Evolutionary conservation across 2,797 vertebrate genomes (phyloP).

Genomic region (Cetoscarus ocellatus): DNA sequence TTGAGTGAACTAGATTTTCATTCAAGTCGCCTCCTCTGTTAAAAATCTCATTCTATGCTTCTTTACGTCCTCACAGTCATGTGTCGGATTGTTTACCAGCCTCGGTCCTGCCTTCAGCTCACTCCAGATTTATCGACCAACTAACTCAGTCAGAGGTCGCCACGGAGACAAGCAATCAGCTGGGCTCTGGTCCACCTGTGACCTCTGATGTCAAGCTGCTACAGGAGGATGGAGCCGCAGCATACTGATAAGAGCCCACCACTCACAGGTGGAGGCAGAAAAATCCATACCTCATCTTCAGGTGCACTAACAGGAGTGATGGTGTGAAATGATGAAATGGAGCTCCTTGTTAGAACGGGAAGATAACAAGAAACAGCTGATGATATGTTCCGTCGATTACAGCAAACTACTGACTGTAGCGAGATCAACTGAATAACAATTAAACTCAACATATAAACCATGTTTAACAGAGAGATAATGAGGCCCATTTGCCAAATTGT

Average conservation of each 20-base stretch:
- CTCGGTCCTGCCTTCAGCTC: neutral
- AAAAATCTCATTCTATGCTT: slow-evolving; percentile 14
- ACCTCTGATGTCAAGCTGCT: slow-evolving; percentile 60
- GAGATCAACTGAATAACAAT: no score
- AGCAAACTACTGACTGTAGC: neutral
- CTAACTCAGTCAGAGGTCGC: slow-evolving; percentile 58
- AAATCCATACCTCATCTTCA: slow-evolving; percentile 64
- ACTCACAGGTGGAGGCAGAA: slow-evolving; percentile 22
- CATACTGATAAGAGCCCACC: slow-evolving; percentile 48
- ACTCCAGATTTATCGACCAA: slow-evolving; percentile 46
- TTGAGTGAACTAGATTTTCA: no score
- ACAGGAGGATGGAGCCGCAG: slow-evolving; percentile 36
- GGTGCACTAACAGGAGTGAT: slow-evolving; percentile 25
- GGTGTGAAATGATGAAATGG: slow-evolving; percentile 8
- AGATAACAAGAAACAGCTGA: neutral
- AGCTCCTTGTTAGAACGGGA: neutral
- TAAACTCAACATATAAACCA: no score
- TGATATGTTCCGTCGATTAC: neutral
- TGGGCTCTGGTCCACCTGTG: slow-evolving; percentile 21
- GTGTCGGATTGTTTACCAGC: slow-evolving; percentile 20
- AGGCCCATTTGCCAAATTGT: no score
- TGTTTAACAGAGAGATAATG: no score
- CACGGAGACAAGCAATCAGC: slow-evolving; percentile 62
- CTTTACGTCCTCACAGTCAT: slow-evolving; percentile 21
- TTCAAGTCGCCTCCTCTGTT: slow-evolving; percentile 1